Evolutionary conservation across 2,797 vertebrate species (phyloP).

Genomic region (Orestias chungarensis): DNA sequence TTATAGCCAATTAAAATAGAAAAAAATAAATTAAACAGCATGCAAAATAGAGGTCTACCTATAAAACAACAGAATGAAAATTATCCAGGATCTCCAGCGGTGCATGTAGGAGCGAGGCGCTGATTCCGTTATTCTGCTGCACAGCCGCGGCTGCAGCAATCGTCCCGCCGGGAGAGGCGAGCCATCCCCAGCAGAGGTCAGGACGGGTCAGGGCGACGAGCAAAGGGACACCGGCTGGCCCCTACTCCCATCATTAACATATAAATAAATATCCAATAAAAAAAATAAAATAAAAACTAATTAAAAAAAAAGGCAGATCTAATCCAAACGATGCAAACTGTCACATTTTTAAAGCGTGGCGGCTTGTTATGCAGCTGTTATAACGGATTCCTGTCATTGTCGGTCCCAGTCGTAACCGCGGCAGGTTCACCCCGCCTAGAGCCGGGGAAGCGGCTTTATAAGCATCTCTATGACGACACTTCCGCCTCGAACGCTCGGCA

Average conservation of each 20-base stretch:
- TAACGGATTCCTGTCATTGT: conserved; percentile 56
- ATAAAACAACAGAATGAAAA: conserved; percentile 44
- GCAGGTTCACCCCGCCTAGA: conserved; percentile 74
- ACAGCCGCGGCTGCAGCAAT: conserved; percentile 27
- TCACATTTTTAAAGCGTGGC: conserved; percentile 51
- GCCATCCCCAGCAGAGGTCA: conserved; percentile 50
- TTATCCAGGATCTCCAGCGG: conserved; percentile 41
- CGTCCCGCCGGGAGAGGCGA: conserved; percentile 47
- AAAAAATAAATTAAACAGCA: conserved; percentile 32
- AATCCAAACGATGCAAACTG: conserved; percentile 21
- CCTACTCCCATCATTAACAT: conserved; percentile 44
- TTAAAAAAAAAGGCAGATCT: neutral
- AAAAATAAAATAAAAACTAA: neutral
- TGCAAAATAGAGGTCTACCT: conserved; percentile 66
- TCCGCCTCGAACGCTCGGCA: conserved; percentile 56
- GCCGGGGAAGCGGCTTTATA: conserved; percentile 74
- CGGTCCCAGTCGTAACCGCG: conserved; percentile 68
- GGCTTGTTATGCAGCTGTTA: conserved; percentile 46
- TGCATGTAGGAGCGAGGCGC: conserved; percentile 18
- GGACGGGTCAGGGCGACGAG: conserved; percentile 64
- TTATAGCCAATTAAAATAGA: conserved; percentile 23
- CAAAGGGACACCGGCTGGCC: conserved; percentile 83
- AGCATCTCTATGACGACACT: conserved; percentile 71
- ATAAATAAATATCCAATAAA: neutral
- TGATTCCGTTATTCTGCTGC: conserved; percentile 5